Base-by-base conservation (phyloP, 2,113 vertebrate species). In the Hassar affinis region DNA sequence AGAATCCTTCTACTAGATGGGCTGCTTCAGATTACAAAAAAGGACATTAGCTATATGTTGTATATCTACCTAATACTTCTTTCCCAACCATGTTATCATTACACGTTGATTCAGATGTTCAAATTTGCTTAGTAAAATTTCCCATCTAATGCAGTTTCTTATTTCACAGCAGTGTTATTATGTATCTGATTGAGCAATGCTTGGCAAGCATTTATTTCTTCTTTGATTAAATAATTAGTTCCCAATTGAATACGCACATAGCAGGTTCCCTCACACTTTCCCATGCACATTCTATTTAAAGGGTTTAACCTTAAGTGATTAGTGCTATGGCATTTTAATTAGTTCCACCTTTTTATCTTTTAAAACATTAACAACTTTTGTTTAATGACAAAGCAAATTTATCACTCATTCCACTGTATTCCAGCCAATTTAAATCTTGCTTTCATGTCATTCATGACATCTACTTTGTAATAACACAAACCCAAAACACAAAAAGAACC, bases 151-250 rank as follows among this genome's bases (percentile, higher is more conserved):
- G 54, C 72, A n/a, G 78, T 49, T 74, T 20, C 69, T 78, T 69
- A 49, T 77, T 82, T 64, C 35, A 14, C 22, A 42, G 86, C 79
- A 74, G 62, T 51, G 35, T 80, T 56, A 81, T 76, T 64, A n/a
- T 38, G 66, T 82, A 78, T 86, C 85, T 86, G 86, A 87, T 87
- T 85, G 68, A 83, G 57, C 78, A 79, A 82, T 79, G 83, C 86
- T 85, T 81, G 81, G 66, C 83, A 85, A 87, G 86, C 80, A 66
- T 79, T 85, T 87, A 79, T 84, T 79, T 84, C 82, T 62, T 79
- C 85, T 85, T 87, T 87, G 80, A 87, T 87, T 87, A 85, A 84
- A 87, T 87, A 87, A 87, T 85, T 66, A 78, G 84, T 82, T 82
- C 80, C 76, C 54, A 76, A 42, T 81, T 86, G 80, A 79, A 86